These are phyloP conservation scores for Popillia japonica DNA, from an alignment of 1,140 invertebrate species.

Conservation along the genomic window DNA sequence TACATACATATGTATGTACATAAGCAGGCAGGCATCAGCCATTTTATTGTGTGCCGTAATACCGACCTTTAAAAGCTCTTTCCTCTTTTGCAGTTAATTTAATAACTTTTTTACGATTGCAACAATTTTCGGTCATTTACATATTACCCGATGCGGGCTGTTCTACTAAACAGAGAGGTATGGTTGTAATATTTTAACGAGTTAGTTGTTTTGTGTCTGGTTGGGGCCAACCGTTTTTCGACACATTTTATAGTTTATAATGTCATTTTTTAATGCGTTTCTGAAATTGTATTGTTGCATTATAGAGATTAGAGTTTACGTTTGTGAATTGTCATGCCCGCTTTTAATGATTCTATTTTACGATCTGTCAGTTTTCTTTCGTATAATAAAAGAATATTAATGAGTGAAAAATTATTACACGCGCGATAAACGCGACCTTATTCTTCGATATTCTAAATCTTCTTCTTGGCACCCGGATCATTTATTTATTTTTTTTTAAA, in stretches of 20 bases:
- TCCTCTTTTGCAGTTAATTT: no score
- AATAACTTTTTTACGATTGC: constrained; percentile 56
- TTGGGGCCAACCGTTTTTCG: constrained; percentile 48
- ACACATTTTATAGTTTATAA: constrained; percentile 51
- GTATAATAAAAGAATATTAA: no score
- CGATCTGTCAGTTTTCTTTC: constrained; percentile 50
- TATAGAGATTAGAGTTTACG: constrained; percentile 51
- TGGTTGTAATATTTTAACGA: constrained; percentile 51
- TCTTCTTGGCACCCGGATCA: no score
- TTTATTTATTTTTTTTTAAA: no score
- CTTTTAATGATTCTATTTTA: constrained; percentile 41
- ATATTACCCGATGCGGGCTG: constrained; percentile 50
- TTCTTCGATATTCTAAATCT: no score
- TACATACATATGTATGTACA: no score
- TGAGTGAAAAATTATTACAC: no score
- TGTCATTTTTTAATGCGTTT: constrained; percentile 42
- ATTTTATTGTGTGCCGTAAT: no score
- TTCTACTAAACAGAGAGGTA: neutral
- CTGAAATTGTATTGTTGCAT: constrained; percentile 52
- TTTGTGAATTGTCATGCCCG: constrained; percentile 49
- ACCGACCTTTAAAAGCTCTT: no score
- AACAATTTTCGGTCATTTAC: constrained; percentile 56
- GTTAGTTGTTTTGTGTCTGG: constrained; percentile 36
- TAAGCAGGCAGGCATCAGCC: no score
- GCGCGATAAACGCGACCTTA: no score